A percentile compares a stretch with the other conserved stretches of the same genome.
Conservation (phyloP, 2,113 vertebrate species). For the Pholis gunnellus region DNA sequence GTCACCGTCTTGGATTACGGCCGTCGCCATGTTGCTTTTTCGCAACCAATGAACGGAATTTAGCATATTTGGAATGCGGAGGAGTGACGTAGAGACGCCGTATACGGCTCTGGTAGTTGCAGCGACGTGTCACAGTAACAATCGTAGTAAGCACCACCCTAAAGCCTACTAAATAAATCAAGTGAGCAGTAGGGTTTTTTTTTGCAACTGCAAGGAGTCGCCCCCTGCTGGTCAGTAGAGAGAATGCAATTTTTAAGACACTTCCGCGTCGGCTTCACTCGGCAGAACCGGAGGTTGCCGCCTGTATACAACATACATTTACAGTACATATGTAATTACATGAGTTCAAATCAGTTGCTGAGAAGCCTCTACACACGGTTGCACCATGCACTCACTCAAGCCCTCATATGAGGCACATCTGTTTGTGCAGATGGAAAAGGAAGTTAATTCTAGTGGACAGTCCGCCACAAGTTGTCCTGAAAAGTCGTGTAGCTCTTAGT, state of each 20-base stretch:
- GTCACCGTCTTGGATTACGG: background rate
- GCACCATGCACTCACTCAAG: background rate
- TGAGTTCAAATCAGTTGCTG: constrained; percentile 8
- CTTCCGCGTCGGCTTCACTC: background rate
- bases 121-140: too few relatives aligned
- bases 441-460: constrained; percentile 28
- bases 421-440: constrained; percentile 42
- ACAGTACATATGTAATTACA: constrained; percentile 17
- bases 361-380: background rate
- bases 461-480: constrained; percentile 53
- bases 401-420: constrained; percentile 26
- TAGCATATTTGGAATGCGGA: background rate
- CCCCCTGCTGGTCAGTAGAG: background rate
- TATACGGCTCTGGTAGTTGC: background rate
- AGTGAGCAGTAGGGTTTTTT: background rate
- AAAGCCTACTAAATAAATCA: background rate
- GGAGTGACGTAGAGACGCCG: background rate
- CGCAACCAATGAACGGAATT: background rate
- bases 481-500: constrained; percentile 40
- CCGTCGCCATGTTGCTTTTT: background rate
- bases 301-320: constrained; percentile 36
- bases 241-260: background rate
- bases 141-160: background rate
- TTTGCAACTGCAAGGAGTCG: background rate
- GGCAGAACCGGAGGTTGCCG: background rate